These are phyloP conservation scores for Jaculus jaculus DNA, from an alignment of 2,113 vertebrate species.

Conservation along the genomic window DNA sequence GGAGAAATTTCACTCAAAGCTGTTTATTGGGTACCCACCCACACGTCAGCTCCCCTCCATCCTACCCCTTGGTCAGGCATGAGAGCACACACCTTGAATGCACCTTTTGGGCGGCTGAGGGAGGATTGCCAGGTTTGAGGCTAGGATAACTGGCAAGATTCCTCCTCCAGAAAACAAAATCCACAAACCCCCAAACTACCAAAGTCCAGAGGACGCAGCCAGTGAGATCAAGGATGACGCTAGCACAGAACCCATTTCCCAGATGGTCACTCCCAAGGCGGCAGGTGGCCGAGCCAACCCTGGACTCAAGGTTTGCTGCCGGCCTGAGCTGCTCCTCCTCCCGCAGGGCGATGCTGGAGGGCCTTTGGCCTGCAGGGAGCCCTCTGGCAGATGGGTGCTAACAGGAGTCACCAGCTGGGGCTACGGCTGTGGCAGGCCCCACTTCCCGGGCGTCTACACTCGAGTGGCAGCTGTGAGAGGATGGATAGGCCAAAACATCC, in stretches of 20 bases:
- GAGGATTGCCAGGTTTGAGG: neutral
- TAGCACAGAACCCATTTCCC: neutral
- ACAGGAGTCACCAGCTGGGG: constrained; percentile 98
- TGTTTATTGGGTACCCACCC: neutral
- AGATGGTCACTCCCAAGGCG: no score
- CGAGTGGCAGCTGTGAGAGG: constrained; percentile 90
- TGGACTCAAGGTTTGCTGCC: neutral
- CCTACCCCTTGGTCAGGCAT: neutral
- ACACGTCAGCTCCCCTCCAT: neutral
- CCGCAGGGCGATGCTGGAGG: constrained; percentile 95
- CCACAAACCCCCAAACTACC: neutral
- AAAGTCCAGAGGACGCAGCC: no score
- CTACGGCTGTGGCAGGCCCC: constrained; percentile 91
- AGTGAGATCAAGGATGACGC: neutral
- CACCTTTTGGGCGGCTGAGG: neutral
- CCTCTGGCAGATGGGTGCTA: constrained; percentile 93
- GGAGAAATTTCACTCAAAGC: neutral
- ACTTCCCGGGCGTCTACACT: constrained; percentile 94
- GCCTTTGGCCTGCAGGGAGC: constrained; percentile 92
- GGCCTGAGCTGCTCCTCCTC: constrained; percentile 24
- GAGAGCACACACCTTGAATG: neutral
- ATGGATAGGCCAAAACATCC: constrained; percentile 92
- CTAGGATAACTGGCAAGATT: no score
- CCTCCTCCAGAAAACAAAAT: no score
- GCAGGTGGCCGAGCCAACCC: neutral